Conservation (phyloP, 2,113 vertebrate species). For the Chrysochloris asiatica region DNA sequence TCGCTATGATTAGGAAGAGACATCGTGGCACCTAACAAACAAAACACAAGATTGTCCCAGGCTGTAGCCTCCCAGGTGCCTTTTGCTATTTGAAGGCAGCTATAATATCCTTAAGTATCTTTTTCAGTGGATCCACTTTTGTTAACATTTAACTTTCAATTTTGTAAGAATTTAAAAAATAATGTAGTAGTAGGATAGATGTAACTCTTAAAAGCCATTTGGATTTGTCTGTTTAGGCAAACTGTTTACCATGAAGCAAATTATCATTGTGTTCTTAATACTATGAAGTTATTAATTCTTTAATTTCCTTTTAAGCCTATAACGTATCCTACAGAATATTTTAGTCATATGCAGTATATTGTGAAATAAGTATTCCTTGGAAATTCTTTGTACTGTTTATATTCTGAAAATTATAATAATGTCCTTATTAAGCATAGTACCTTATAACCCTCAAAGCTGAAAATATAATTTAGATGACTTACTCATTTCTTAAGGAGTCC, state of each 20-base stretch:
- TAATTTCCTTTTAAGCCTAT: not conserved
- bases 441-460: not conserved
- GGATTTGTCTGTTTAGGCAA: not conserved
- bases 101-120: not conserved
- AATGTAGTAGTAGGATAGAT: not conserved
- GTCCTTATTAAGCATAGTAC: slow-evolving; percentile 3
- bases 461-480: slow-evolving; percentile 28
- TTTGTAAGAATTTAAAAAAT: slow-evolving; percentile 39
- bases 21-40: no score
- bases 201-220: not conserved
- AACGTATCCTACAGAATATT: not conserved
- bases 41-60: no score
- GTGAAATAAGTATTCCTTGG: slow-evolving; percentile 1
- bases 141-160: slow-evolving; percentile 43
- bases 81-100: slow-evolving; percentile 6
- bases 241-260: slow-evolving; percentile 22
- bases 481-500: not conserved
- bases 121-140: slow-evolving; percentile 32
- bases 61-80: not conserved
- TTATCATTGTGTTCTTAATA: slow-evolving; percentile 39
- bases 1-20: no score
- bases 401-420: slow-evolving; percentile 1
- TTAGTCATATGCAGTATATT: slow-evolving; percentile 22
- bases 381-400: slow-evolving; percentile 27
- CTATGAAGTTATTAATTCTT: not conserved